These are phyloP conservation scores for Dasysyrphus albostriatus DNA, from an alignment of 2,888 invertebrate genomes.

Conservation along the genomic window DNA sequence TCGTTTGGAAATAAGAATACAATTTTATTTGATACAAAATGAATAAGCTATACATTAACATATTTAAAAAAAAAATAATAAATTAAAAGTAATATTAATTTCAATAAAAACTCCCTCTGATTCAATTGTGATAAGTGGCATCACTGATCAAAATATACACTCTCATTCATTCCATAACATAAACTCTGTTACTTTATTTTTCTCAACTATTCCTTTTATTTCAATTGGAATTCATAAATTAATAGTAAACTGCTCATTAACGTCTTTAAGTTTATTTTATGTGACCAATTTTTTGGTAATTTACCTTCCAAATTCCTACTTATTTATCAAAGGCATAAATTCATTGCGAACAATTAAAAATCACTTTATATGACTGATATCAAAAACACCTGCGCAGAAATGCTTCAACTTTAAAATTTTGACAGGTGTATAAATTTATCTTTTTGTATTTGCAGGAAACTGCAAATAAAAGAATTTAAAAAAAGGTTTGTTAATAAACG, in stretches of 20 bases:
- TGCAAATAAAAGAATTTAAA: slow-evolving; percentile 4
- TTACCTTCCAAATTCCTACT: background rate
- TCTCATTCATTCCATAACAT: background rate
- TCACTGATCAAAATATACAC: background rate
- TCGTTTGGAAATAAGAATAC: no score
- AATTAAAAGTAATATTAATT: no score
- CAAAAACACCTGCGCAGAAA: slow-evolving; percentile 10
- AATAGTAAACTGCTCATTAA: no score
- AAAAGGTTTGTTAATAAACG: slow-evolving; percentile 1
- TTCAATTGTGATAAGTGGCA: background rate
- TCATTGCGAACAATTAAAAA: background rate
- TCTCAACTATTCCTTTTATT: background rate
- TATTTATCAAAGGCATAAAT: background rate
- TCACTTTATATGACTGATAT: slow-evolving; percentile 2
- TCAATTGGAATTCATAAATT: background rate
- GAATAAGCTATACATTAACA: no score
- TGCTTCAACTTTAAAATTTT: background rate
- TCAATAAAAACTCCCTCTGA: background rate
- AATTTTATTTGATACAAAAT: no score
- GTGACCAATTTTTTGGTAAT: background rate
- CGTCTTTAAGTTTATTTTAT: background rate
- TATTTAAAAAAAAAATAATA: no score
- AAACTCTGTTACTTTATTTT: background rate
- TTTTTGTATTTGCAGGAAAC: background rate
- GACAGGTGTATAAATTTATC: slow-evolving; percentile 15